A percentile compares a stretch with the other conserved stretches of the same genome.
phyloP scores from a whole-genome alignment of 2,797 vertebrate species.

The Saxicola maurus region DNA sequence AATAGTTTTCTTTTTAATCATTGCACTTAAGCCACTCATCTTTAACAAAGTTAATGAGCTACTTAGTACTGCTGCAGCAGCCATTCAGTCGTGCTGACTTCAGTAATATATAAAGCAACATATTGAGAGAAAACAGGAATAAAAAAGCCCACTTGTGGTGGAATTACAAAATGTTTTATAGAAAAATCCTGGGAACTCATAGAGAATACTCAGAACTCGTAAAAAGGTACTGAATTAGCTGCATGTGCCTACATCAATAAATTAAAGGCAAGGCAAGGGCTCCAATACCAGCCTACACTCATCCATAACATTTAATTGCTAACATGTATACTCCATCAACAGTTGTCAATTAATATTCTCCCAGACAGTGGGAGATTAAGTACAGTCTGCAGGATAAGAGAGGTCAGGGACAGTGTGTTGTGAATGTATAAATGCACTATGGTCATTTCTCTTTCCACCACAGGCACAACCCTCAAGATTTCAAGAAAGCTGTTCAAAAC shows the following conservation, averaged over 20 bases:
- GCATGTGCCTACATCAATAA: background rate
- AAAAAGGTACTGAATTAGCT: background rate
- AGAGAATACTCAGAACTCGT: background rate
- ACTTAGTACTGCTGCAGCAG: background rate
- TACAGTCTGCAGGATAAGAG: background rate
- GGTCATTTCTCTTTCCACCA: background rate
- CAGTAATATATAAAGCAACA: background rate
- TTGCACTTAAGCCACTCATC: background rate
- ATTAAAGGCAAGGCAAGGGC: background rate
- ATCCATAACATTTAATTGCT: background rate
- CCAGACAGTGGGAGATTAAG: background rate
- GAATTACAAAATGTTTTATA: background rate
- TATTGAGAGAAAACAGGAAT: background rate
- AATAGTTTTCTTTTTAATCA: background rate
- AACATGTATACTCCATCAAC: background rate
- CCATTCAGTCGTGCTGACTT: background rate
- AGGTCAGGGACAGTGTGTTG: background rate
- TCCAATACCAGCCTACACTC: background rate
- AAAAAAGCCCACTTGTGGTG: background rate
- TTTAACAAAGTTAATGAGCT: background rate
- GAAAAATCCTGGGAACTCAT: background rate
- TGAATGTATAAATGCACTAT: background rate
- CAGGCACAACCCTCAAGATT: rapidly evolving
- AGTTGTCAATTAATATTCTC: background rate
- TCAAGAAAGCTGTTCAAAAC: background rate